Conservation (phyloP, 2,113 vertebrate genomes). For the Beaufortia kweichowensis region DNA sequence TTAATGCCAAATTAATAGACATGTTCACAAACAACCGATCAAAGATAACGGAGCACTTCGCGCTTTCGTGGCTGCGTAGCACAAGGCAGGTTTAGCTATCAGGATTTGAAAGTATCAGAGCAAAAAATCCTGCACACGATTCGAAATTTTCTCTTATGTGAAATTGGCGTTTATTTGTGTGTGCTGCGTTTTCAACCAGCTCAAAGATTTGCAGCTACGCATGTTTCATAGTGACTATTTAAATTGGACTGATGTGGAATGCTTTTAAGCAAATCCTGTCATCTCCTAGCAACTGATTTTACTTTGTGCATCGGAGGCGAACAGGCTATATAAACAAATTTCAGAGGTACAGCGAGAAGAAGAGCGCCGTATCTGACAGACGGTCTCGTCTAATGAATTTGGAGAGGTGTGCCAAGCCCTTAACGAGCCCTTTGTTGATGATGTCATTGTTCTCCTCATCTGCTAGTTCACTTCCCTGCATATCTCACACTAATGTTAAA, state of each 20-base stretch:
- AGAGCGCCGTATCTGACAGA: conserved; percentile 1
- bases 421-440: conserved; percentile 20
- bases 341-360: conserved; percentile 12
- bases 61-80: conserved; percentile 1
- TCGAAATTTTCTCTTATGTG: conserved; percentile 2
- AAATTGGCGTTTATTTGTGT: conserved; percentile 11
- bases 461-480: not conserved
- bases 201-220: conserved; percentile 8
- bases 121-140: not conserved
- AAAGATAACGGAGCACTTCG: conserved; percentile 22
- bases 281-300: conserved; percentile 37
- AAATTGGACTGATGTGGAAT: conserved; percentile 20
- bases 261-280: conserved; percentile 40
- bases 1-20: conserved; percentile 51
- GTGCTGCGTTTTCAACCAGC: not conserved
- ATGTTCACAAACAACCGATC: conserved; percentile 42
- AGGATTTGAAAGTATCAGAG: not conserved
- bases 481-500: conserved; percentile 9
- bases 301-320: conserved; percentile 5
- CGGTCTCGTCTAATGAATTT: conserved; percentile 20
- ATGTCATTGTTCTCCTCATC: conserved; percentile 26
- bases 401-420: conserved; percentile 5
- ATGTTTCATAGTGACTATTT: conserved; percentile 21
- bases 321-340: conserved; percentile 38
- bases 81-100: conserved; percentile 1